phyloP scores from a whole-genome alignment of 2,113 vertebrate species.

The Saguinus imperator region DNA sequence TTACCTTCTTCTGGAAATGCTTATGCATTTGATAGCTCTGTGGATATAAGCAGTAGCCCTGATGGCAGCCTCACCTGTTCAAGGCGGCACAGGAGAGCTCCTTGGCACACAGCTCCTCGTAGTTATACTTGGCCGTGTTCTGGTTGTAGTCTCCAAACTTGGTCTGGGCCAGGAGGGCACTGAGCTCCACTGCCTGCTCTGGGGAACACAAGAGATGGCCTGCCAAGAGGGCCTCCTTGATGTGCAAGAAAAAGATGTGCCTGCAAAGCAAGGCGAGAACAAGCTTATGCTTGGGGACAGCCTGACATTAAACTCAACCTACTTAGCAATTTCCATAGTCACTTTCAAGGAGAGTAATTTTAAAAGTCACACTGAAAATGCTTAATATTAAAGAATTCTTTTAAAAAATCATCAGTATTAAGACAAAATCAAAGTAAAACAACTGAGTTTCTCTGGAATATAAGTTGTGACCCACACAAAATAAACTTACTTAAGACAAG shows the following conservation, averaged over 20 bases:
- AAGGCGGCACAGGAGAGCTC: conserved; percentile 87
- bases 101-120: conserved; percentile 91
- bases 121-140: conserved; percentile 97
- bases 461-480: not conserved
- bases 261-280: conserved; percentile 80
- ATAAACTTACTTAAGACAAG: not conserved
- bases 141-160: conserved; percentile 98
- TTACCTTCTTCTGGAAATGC: not conserved
- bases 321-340: not conserved
- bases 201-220: conserved; percentile 94
- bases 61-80: conserved; percentile 82
- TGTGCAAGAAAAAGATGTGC: conserved; percentile 96
- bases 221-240: conserved; percentile 95
- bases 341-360: not conserved
- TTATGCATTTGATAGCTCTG: not conserved
- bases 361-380: not conserved
- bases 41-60: fast-evolving
- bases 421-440: not conserved
- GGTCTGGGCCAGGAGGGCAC: conserved; percentile 94
- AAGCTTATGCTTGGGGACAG: not conserved
- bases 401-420: not conserved
- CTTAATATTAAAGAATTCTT: not conserved
- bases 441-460: not conserved
- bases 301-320: not conserved
- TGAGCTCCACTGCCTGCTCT: conserved; percentile 94